Conservation (phyloP, 1,140 invertebrate genomes). For the Diuraphis noxia region DNA sequence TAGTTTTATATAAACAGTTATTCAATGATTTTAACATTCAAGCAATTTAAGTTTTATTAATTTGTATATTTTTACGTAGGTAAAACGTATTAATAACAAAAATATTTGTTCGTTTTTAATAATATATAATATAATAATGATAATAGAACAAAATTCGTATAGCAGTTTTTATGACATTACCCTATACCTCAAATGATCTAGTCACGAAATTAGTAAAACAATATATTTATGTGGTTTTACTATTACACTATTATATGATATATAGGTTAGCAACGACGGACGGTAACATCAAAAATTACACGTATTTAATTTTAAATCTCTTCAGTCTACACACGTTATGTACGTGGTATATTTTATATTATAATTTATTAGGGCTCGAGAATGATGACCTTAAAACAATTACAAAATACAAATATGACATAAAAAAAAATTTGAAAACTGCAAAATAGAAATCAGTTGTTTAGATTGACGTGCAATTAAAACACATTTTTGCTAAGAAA, state of each 20-base stretch:
- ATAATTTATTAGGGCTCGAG: too few species aligned
- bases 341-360: background rate
- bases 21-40: too few species aligned
- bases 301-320: background rate
- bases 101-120: background rate
- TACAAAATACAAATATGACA: too few species aligned
- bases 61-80: background rate
- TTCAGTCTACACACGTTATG: background rate
- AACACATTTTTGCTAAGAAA: too few species aligned
- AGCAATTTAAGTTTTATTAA: background rate
- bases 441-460: too few species aligned
- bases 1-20: too few species aligned
- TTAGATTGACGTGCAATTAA: too few species aligned
- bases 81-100: background rate
- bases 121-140: background rate
- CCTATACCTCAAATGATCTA: background rate
- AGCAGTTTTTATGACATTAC: background rate
- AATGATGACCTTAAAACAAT: too few species aligned
- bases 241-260: background rate
- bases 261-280: background rate
- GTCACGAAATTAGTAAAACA: background rate
- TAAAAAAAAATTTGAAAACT: too few species aligned
- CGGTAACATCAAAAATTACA: background rate
- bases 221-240: background rate
- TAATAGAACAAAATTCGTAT: background rate